These are phyloP conservation scores for Dynastes grantii DNA, from an alignment of 2,888 invertebrate genomes.

Conservation along the genomic window DNA sequence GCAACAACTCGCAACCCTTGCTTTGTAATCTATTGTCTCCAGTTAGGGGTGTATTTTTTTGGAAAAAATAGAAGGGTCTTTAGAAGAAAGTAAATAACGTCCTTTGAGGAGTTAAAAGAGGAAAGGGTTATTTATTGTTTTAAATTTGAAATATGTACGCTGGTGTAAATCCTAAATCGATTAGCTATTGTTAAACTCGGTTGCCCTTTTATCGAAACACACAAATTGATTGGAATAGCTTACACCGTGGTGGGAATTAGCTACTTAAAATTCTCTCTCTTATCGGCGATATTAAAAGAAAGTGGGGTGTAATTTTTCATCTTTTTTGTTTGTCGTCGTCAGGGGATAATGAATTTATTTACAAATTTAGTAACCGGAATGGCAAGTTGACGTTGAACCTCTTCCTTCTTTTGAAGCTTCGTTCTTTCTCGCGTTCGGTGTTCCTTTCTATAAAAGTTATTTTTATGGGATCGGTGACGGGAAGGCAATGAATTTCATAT, in stretches of 20 bases:
- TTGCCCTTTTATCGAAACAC: background rate
- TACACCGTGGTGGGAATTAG: constrained; percentile 40
- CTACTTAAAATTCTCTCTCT: constrained; percentile 48
- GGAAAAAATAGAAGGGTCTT: constrained; percentile 41
- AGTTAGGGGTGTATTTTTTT: constrained; percentile 3
- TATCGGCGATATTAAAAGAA: constrained; percentile 47
- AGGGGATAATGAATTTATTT: constrained; percentile 52
- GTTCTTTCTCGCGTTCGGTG: constrained; percentile 10
- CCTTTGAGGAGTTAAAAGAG: constrained; percentile 27
- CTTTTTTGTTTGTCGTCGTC: constrained; percentile 46
- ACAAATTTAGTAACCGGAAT: constrained; percentile 45
- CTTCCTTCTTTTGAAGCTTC: constrained; percentile 23
- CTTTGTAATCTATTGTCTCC: constrained; percentile 53
- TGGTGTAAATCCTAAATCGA: background rate
- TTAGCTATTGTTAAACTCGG: background rate
- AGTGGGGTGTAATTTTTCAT: constrained; percentile 50
- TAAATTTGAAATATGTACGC: constrained; percentile 4
- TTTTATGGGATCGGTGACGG: constrained; percentile 53
- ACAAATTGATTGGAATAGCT: constrained; percentile 45
- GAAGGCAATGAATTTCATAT: constrained; percentile 68
- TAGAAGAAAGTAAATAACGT: constrained; percentile 46
- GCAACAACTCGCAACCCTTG: constrained; percentile 16
- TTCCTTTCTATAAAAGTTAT: constrained; percentile 49
- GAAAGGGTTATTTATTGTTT: constrained; percentile 22
- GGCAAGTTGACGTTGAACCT: constrained; percentile 48